These are phyloP conservation scores for Helobdella robusta DNA, from an alignment of 2,888 invertebrate genomes.

Conservation along the genomic window DNA sequence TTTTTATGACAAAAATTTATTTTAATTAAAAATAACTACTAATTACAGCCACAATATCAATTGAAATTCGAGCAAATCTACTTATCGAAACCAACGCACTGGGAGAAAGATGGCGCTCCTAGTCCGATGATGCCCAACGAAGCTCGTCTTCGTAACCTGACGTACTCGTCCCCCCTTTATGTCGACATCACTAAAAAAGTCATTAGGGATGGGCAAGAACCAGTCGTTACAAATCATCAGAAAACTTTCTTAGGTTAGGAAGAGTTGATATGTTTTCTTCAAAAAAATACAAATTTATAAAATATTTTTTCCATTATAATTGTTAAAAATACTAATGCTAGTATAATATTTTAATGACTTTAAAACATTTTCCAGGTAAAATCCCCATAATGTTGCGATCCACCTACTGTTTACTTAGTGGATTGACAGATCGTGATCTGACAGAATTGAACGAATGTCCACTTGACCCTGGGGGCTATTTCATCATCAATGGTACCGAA, in stretches of 20 bases:
- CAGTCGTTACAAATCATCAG: slow-evolving; percentile 64
- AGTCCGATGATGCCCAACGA: slow-evolving; percentile 99
- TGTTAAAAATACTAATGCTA: no score
- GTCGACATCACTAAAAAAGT: slow-evolving; percentile 97
- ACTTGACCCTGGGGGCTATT: slow-evolving; percentile 96
- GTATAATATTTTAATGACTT: no score
- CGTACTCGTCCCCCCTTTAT: slow-evolving; percentile 95
- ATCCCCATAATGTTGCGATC: slow-evolving; percentile 99
- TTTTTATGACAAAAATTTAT: not conserved
- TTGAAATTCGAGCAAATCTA: slow-evolving; percentile 98
- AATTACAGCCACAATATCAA: slow-evolving; percentile 66
- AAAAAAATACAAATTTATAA: no score
- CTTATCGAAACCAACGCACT: slow-evolving; percentile 96
- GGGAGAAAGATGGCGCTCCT: slow-evolving; percentile 99
- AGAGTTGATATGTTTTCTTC: no score
- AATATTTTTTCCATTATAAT: no score
- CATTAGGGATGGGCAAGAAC: slow-evolving; percentile 63
- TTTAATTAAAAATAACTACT: not conserved
- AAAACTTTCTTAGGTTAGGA: slow-evolving; percentile 65
- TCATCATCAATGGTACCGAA: slow-evolving; percentile 98
- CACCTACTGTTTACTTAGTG: slow-evolving; percentile 86
- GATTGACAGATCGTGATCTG: slow-evolving; percentile 87
- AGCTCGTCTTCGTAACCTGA: slow-evolving; percentile 87
- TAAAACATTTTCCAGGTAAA: no score
- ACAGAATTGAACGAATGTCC: slow-evolving; percentile 99